Conservation (phyloP, 2,888 invertebrate species). For the Caenorhabditis uteleia region DNA sequence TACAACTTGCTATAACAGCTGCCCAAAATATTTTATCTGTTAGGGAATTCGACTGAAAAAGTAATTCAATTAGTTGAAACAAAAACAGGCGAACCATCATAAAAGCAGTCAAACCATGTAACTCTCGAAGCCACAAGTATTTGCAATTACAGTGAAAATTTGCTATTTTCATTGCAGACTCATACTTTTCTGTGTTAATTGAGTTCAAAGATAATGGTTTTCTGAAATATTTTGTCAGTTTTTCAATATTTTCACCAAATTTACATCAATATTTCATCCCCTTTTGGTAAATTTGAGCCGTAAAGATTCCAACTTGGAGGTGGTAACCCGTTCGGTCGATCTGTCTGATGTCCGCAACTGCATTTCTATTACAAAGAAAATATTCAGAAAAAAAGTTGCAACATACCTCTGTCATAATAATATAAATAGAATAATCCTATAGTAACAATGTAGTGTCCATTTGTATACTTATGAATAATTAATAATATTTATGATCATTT, state of each 20-base stretch:
- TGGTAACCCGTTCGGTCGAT: background rate
- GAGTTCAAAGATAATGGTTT: constrained; percentile 16
- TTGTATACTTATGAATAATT: too few species aligned
- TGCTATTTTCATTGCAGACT: constrained; percentile 30
- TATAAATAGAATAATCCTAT: too few species aligned
- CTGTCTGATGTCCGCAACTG: constrained; percentile 16
- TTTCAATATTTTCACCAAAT: background rate
- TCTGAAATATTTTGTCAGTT: constrained; percentile 1
- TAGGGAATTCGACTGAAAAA: constrained; percentile 34
- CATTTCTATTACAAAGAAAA: too few species aligned
- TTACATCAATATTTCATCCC: constrained; percentile 18
- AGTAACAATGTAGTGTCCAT: too few species aligned
- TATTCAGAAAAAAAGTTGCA: too few species aligned
- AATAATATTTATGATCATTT: too few species aligned
- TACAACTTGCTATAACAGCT: constrained; percentile 25
- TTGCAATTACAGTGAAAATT: constrained; percentile 45
- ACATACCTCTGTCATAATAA: too few species aligned
- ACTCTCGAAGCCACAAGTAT: constrained; percentile 46
- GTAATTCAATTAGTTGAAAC: background rate
- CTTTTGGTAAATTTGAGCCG: constrained; percentile 9
- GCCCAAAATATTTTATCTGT: constrained; percentile 39
- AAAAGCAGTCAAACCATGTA: constrained; percentile 43
- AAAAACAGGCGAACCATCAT: constrained; percentile 37
- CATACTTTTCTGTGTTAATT: constrained; percentile 13
- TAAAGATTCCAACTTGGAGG: constrained; percentile 10